phyloP scores from a whole-genome alignment of 2,888 invertebrate genomes.

The Cacoxenus indagator region DNA sequence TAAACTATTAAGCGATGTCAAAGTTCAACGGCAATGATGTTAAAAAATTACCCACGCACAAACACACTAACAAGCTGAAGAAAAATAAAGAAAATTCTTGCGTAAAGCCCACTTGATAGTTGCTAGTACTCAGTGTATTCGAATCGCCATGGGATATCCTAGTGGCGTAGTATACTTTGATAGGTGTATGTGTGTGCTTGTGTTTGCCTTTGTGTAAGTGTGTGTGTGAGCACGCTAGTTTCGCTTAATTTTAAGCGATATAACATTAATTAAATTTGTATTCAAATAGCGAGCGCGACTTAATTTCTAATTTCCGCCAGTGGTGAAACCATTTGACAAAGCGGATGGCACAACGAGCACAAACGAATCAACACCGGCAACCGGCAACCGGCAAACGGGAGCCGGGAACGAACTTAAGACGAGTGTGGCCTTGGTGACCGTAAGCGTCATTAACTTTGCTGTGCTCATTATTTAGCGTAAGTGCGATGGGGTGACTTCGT shows the following conservation, averaged over 20 bases:
- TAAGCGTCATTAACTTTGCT: slow-evolving; percentile 62
- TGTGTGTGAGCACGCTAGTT: background rate
- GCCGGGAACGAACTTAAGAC: background rate
- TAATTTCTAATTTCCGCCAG: slow-evolving; percentile 61
- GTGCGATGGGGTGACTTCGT: background rate
- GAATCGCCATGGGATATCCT: background rate
- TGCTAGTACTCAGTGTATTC: background rate
- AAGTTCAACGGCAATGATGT: slow-evolving; percentile 49
- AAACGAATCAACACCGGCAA: slow-evolving; percentile 51
- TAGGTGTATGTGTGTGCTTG: background rate
- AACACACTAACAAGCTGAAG: background rate
- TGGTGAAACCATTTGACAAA: slow-evolving; percentile 25
- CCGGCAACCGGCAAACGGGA: background rate
- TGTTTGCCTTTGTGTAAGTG: background rate
- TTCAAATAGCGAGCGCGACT: slow-evolving; percentile 64
- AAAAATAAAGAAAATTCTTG: background rate
- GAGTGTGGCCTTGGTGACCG: slow-evolving; percentile 7
- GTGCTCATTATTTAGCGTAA: slow-evolving; percentile 55
- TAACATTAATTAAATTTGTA: slow-evolving; percentile 63
- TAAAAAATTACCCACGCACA: slow-evolving; percentile 40
- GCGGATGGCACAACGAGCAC: background rate
- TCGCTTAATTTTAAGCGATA: slow-evolving; percentile 58
- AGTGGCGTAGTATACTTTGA: background rate
- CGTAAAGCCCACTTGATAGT: background rate
- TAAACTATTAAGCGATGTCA: slow-evolving; percentile 60